A percentile compares a stretch with the other conserved stretches of the same genome.
Evolutionary conservation across 92 coral and sea anemone species (phyloP).

Genomic region (Actinernus sp.): DNA sequence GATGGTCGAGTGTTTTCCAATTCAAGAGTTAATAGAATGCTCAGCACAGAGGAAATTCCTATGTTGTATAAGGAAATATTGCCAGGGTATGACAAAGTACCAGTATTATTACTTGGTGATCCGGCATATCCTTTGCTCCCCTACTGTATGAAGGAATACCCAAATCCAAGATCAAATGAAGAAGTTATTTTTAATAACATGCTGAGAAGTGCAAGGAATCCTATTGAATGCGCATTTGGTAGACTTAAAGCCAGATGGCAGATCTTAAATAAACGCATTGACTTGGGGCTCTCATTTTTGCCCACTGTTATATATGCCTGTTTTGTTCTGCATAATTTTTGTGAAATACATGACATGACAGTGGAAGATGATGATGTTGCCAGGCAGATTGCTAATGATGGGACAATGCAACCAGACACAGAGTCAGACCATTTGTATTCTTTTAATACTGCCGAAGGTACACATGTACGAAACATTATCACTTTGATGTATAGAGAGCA

Average conservation of each 20-base stretch:
- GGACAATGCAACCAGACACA: too few relatives aligned
- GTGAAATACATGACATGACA: too few relatives aligned
- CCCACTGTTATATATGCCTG: constrained; percentile 54
- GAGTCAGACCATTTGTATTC: too few relatives aligned
- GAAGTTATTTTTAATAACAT: constrained; percentile 54
- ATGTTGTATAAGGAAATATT: constrained; percentile 48
- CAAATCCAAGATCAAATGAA: constrained; percentile 25
- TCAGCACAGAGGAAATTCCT: constrained; percentile 51
- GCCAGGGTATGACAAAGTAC: constrained; percentile 63
- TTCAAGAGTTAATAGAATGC: constrained; percentile 38
- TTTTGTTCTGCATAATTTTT: constrained; percentile 52
- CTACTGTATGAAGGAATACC: constrained; percentile 66
- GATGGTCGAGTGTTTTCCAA: constrained; percentile 71
- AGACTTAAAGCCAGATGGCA: constrained; percentile 64
- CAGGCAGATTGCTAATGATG: too few relatives aligned
- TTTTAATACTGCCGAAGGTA: too few relatives aligned
- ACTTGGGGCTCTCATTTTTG: constrained; percentile 19
- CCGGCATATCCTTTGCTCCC: constrained; percentile 64
- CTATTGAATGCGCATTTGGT: constrained; percentile 56
- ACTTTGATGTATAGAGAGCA: too few relatives aligned
- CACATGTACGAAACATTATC: too few relatives aligned
- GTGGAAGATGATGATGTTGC: too few relatives aligned
- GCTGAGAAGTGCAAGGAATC: constrained; percentile 55
- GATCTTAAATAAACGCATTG: constrained; percentile 38
- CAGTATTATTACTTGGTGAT: constrained; percentile 61